phyloP scores from a whole-genome alignment of 2,797 vertebrate genomes.

The Amblyraja radiata region DNA sequence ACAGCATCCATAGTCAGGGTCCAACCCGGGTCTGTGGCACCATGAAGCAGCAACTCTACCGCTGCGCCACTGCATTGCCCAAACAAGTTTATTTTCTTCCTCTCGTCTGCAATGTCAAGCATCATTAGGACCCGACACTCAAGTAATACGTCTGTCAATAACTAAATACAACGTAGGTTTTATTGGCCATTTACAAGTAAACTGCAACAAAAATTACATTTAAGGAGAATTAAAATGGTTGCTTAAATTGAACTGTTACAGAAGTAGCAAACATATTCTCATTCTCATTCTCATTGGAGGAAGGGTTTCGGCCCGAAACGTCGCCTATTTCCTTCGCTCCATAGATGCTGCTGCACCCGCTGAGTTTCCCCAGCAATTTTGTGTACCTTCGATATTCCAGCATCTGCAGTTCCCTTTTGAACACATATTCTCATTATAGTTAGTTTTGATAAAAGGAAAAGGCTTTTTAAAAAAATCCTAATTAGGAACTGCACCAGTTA shows the following conservation, averaged over 20 bases:
- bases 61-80: too few species aligned
- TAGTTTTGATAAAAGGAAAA: background rate
- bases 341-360: too few species aligned
- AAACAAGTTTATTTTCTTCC: background rate
- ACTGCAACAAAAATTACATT: background rate
- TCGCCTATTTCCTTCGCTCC: too few species aligned
- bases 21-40: too few species aligned
- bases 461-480: background rate
- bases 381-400: too few species aligned
- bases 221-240: constrained; percentile 19
- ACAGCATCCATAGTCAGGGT: too few species aligned
- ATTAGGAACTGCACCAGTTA: background rate
- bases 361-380: too few species aligned
- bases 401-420: too few species aligned
- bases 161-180: background rate
- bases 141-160: background rate
- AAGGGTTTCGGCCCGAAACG: too few species aligned
- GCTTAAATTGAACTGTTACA: background rate
- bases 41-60: too few species aligned
- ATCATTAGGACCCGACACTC: background rate
- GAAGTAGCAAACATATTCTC: background rate
- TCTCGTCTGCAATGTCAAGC: background rate
- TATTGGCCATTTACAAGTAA: background rate
- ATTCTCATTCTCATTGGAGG: too few species aligned
- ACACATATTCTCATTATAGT: background rate